phyloP scores from a whole-genome alignment of 2,888 invertebrate species.

The Acanthosepion esculentum region DNA sequence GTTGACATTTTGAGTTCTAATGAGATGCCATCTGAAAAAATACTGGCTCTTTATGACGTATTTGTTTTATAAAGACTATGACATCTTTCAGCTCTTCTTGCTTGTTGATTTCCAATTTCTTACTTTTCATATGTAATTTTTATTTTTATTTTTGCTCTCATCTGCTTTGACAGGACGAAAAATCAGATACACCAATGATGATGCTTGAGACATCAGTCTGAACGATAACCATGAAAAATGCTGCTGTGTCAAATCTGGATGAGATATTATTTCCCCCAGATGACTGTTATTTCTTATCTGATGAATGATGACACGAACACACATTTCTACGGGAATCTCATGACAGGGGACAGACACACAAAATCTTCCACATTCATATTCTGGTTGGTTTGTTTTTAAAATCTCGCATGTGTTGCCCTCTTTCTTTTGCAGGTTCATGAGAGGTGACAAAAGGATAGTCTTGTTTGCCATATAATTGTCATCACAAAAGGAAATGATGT shows the following conservation, averaged over 20 bases:
- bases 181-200: conserved; percentile 39
- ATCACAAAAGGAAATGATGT: no score
- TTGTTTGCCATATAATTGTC: not conserved
- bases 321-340: not conserved
- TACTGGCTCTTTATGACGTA: no score
- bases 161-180: conserved; percentile 39
- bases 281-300: not conserved
- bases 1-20: no score
- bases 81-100: no score
- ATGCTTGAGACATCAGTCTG: not conserved
- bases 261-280: not conserved
- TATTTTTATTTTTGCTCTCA: not conserved
- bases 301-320: not conserved
- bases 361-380: not conserved
- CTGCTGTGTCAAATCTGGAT: not conserved
- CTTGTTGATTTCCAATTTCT: no score
- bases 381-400: not conserved
- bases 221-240: not conserved
- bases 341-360: not conserved
- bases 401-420: not conserved
- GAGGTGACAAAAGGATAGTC: not conserved
- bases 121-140: not conserved
- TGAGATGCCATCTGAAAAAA: no score
- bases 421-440: not conserved
- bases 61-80: no score